Evolutionary conservation across 1,140 invertebrate species (phyloP), one percentile per base, ranked within the genome.

Genomic region (Pachyrhynchus sulphureomaculatus): DNA sequence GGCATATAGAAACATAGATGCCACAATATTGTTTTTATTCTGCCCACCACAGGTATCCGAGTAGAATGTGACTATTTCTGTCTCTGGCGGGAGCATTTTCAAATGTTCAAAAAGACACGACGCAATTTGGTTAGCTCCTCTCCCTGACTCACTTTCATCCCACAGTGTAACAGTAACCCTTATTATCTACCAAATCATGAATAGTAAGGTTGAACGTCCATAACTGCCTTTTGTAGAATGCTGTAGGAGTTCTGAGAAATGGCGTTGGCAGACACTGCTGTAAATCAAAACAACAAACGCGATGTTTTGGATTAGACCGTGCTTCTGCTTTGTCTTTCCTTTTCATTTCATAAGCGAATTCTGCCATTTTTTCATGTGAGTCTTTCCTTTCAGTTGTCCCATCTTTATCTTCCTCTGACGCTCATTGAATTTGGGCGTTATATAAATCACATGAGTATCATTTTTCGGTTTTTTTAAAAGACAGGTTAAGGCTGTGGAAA

Each of bases 191-290:
- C 44, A 41, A 70, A 26, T 72, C 70, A 58, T 74, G 65, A n/a
- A 77, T 62, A 18, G 75, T 76, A 34, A 78, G 61, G 53, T 77
- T 78, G 41, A 66, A 78, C 2, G 69, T 76, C 72, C 75, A 77
- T 18, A 78, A 49, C 45, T 68, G 70, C 20, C 70, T 49, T 60
- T 72, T 71, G 57, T 77, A 78, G 67, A 72, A 75, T 6, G 41
- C 8, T 18, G 21, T 44, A 9, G 17, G 17, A 18, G 41, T 20
- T 4, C 17, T 20, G 21, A 44, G 41, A 15, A 20, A 18, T 15
- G 41, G 41, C 10, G 41, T 44, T 15, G 41, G 13, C 18, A 44
- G 41, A 21, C 41, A 44, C 21, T 44, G 41, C 17, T 44, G 41
- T 15, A 44, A 18, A 44, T 44, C 41, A n/a, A n/a, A n/a, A n/a